Evolutionary conservation across 2,888 invertebrate species (phyloP), one percentile per base, ranked within the genome.

Genomic region (Erebia aethiops): DNA sequence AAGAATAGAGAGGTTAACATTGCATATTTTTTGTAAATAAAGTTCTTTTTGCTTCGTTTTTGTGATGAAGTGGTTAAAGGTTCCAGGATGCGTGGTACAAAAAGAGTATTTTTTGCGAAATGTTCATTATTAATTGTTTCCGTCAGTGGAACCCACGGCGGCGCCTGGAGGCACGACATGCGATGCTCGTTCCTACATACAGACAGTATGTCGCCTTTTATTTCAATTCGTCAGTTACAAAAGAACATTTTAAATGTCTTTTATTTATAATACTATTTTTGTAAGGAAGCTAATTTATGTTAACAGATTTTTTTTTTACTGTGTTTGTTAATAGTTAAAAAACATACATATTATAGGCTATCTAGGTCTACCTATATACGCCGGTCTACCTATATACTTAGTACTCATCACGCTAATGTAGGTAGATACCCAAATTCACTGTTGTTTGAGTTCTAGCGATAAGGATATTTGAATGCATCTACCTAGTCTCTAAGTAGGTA

Each of bases 191-290:
- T 52, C 65, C 58, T 56, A 69, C 71, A 56, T 69, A 72, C 65
- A 73, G 73, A 73, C 73, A 26, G 71, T 66, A 51, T 71, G 71
- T 71, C 73, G 68, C 73, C 73, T 60, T 63, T 67, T 61, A 67
- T 61, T 67, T 61, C 41, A 67, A 67, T 60, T n/a, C 52, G 51
- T 58, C 51, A 46, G 43, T 43, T 64, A 63, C 46, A 58, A 41
- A 70, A 52, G 21, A 51, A 7, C 8, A 54, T 35, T 54, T 52
- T 13, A 41, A 54, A 18, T 64, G 51, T 63, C 14, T 58, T 58
- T 35, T 58, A 35, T 26, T 7, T 16, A 16, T 9, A 57, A 57
- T n/a, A 35, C 9, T 3, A 35, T 54, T 54, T 18, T 54, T 54
- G 18, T 9, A 54, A 16, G 5, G 51, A 54, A 11, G 16, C 18